Percentiles rank a stretch among this genome's conserved stretches.
Conservation (phyloP, 1,140 invertebrate genomes). For the Nebria ingens region DNA sequence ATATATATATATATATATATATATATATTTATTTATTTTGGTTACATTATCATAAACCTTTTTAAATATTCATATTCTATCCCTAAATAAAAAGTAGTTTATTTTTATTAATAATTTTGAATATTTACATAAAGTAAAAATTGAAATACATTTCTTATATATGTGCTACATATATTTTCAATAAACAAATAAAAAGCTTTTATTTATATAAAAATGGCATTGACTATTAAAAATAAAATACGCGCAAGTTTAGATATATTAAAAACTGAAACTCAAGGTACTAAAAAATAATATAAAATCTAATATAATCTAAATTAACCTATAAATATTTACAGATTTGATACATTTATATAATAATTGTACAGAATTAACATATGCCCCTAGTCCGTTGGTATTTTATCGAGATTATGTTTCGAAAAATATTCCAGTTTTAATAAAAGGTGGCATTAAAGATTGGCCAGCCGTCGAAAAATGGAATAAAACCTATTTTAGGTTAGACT, state of each 20-base stretch:
- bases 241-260: neutral
- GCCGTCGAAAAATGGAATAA: conserved; percentile 53
- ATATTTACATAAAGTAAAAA: neutral
- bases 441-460: conserved; percentile 44
- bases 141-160: neutral
- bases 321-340: conserved; percentile 18
- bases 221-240: neutral
- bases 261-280: neutral
- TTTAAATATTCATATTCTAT: no score
- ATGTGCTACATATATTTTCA: neutral
- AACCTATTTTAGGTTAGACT: conserved; percentile 44
- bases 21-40: no score
- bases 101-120: neutral
- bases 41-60: no score
- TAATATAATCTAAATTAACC: neutral
- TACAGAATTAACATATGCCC: conserved; percentile 14
- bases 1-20: no score
- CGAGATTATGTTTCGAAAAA: conserved; percentile 58
- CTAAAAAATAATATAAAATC: neutral
- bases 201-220: no score
- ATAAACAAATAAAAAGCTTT: neutral
- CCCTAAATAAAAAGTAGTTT: neutral
- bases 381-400: conserved; percentile 45
- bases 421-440: conserved; percentile 52
- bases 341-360: conserved; percentile 16